Evolutionary conservation across 2,113 vertebrate species (phyloP), one percentile per base, ranked within the genome.

Genomic region (Promerops cafer): DNA sequence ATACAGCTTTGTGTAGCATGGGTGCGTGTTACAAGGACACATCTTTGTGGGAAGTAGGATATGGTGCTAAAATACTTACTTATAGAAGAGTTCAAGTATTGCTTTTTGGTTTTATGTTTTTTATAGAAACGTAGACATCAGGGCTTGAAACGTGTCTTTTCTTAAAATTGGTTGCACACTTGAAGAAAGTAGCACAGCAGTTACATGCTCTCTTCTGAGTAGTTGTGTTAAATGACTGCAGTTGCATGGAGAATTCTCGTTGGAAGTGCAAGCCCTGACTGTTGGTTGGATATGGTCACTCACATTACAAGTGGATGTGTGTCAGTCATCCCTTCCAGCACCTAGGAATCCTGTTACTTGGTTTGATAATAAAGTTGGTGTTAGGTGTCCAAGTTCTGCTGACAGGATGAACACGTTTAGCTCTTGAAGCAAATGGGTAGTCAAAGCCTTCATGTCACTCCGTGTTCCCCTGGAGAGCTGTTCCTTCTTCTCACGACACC

Each of bases 1-100:
- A 21, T 59, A 19, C 53, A 83, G 24, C 61, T 76, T 79, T 76
- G 30, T 53, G 50, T 50, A 39, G 31, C 26, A 2, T 24, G 37
- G 44, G 8, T 10, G 3, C 0, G 0, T 59, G 53, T 74, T 74
- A 40, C 21, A 28, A 44, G 33, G 31, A 26, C n/a, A 57, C 2
- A 4, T 74, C 33, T 83, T 79, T 6, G 2, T 44, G 63, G 49
- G 8, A 9, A 52, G 47, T n/a, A 64, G 35, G 27, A 49, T 31
- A 18, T 50, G 64, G 49, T 75, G 28, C 22, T 45, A 23, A 82
- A 68, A 71, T 39, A 39, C 10, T 37, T 39, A 37, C 35, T 82
- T 61, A 16, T 0, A 37, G 64, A 75, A 79, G 18, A 65, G 40
- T 79, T 88, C 33, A 64, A 31, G 31, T 54, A 83, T 59, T 0